Base-by-base conservation (phyloP, 2,797 vertebrate species). In the Ispidina lecontei region DNA sequence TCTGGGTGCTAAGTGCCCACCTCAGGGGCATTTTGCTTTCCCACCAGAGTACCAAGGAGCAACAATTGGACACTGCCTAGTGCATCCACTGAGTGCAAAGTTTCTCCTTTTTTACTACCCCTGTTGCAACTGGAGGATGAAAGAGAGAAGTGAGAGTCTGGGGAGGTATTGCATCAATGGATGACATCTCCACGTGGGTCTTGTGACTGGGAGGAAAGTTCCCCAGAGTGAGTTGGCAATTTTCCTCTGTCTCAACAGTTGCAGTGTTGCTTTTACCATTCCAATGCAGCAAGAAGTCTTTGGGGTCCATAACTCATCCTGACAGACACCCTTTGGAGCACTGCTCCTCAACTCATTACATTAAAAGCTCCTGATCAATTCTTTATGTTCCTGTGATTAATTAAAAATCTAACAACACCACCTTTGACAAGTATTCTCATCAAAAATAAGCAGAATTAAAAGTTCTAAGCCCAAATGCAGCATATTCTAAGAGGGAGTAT, bases 141-240 rank as follows among this genome's bases (percentile, higher is more conserved):
- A 31, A 86, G 49, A 71, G 43, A 85, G 52, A 69, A 22, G 3
- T 7, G 31, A 73, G 31, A 73, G 37, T 56, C 63, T 46, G 14
- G 15, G 25, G 47, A 49, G 47, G 26, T 49, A 49, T 49, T 15
- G 25, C n/a, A 56, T 4, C 21, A 8, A 82, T 1, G 18, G 8
- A 84, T 1, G 18, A 51, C 90, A 73, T 8, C 73, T 10, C 79
- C 91, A 88, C 14, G 52, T 1, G 4, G 26, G 49, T 81, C 94
- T 76, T 90, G 52, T 88, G 94, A 95, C 68, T 76, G 79, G 25
- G 43, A 81, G 33, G n/a, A 92, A 95, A 93, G 88, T 71, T 82
- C 81, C 86, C 49, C 44, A 43, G 22, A 84, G 28, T 14, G 29
- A 69, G 83, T 68, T 78, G 90, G 73, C 43, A 43, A 8, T 73